Percentiles rank a stretch among this genome's conserved stretches.
These are phyloP conservation scores for Canis aureus DNA, from an alignment of 2,113 vertebrate genomes.

Conservation along the genomic window DNA sequence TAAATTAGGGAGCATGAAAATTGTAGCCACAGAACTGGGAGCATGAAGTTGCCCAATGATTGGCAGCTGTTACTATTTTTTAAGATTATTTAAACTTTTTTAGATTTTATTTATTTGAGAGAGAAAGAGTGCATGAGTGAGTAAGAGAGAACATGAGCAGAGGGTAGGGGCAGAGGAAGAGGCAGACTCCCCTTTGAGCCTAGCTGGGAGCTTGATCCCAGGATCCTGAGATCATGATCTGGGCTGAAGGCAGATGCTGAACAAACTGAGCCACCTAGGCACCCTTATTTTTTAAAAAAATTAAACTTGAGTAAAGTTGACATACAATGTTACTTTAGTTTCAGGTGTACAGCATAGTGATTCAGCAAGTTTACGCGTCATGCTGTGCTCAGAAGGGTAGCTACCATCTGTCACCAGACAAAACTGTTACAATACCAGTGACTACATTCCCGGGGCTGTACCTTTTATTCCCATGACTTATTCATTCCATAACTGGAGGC, in stretches of 20 bases:
- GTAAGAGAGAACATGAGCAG: too few species aligned
- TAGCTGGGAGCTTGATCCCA: too few species aligned
- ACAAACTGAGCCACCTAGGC: too few species aligned
- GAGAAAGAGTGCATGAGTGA: too few species aligned
- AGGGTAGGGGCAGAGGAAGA: too few species aligned
- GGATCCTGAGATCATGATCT: too few species aligned
- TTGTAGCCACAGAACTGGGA: neutral
- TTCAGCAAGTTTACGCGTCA: neutral
- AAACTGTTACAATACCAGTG: neutral
- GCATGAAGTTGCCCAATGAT: neutral
- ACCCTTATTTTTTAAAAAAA: neutral
- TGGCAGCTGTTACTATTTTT: neutral
- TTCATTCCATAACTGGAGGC: neutral
- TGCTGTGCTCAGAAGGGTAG: neutral
- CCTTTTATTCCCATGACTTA: neutral
- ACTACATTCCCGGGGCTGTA: neutral
- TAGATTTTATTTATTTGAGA: too few species aligned
- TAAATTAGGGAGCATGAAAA: neutral
- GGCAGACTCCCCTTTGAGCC: too few species aligned
- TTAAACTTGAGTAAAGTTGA: neutral
- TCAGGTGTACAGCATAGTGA: neutral
- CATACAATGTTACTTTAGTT: neutral
- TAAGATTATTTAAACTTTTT: neutral
- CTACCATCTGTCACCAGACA: neutral
- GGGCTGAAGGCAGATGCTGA: too few species aligned